Conservation (phyloP, 2,113 vertebrate species). For the Indri indri region DNA sequence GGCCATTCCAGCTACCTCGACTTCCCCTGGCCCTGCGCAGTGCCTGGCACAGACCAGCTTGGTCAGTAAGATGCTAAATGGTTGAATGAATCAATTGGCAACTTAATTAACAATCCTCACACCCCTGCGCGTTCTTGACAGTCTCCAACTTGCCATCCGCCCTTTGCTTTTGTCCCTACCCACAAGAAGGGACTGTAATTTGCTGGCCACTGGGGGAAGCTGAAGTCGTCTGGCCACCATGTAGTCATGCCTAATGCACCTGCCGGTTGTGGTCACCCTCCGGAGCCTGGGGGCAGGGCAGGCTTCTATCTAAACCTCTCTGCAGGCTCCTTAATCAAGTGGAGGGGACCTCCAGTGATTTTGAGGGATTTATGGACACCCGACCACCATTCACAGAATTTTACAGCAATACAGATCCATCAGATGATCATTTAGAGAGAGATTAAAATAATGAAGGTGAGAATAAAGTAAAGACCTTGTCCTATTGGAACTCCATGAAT, state of each 20-base stretch:
- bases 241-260: rapidly evolving
- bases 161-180: background rate
- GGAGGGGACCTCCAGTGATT: rapidly evolving
- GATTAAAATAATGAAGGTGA: conserved; percentile 82
- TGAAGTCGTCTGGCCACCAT: rapidly evolving
- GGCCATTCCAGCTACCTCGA: no score
- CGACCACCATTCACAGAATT: conserved; percentile 65
- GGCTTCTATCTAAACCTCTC: conserved; percentile 32
- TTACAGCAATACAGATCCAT: conserved; percentile 74
- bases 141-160: background rate
- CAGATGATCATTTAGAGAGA: conserved; percentile 72
- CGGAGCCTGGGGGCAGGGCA: background rate
- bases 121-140: background rate
- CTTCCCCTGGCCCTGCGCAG: background rate
- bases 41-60: background rate
- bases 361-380: conserved; percentile 74
- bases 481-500: conserved; percentile 68
- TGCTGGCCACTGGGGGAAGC: background rate
- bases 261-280: background rate
- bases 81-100: background rate
- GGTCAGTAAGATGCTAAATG: background rate
- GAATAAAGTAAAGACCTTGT: conserved; percentile 59
- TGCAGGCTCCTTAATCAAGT: background rate
- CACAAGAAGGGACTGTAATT: background rate
- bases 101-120: background rate